Conservation (phyloP, 2,797 vertebrate genomes). For the Neosalanx taihuensis region DNA sequence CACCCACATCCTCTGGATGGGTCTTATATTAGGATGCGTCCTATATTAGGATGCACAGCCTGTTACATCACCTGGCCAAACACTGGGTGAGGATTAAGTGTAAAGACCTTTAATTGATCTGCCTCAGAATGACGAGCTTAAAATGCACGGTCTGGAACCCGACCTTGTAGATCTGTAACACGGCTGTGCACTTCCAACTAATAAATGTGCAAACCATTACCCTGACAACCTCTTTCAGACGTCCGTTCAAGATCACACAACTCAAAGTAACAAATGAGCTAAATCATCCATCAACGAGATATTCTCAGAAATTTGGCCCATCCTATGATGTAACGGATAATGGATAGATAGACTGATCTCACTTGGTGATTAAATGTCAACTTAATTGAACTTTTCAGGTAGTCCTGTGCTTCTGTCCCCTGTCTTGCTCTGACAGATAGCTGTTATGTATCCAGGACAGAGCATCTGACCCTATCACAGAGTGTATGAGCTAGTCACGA, state of each 20-base stretch:
- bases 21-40: conserved; percentile 51
- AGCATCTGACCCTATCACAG: no score
- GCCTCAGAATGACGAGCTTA: conserved; percentile 59
- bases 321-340: conserved; percentile 1
- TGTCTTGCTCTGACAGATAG: not conserved
- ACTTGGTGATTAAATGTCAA: conserved; percentile 3
- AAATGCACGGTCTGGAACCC: conserved; percentile 62
- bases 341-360: not conserved
- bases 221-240: conserved; percentile 3
- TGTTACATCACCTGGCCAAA: conserved; percentile 57
- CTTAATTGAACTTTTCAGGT: not conserved
- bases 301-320: conserved; percentile 1
- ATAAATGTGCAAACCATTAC: conserved; percentile 23
- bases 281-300: conserved; percentile 2
- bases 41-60: conserved; percentile 21
- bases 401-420: not conserved
- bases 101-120: conserved; percentile 68
- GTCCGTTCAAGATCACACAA: conserved; percentile 19
- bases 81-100: conserved; percentile 59
- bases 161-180: conserved; percentile 58
- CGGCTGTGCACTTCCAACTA: conserved; percentile 26
- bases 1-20: conserved; percentile 28
- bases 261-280: conserved; percentile 16
- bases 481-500: no score
- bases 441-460: no score